phyloP scores from a whole-genome alignment of 2,888 invertebrate genomes.

The Lutraria lutraria region DNA sequence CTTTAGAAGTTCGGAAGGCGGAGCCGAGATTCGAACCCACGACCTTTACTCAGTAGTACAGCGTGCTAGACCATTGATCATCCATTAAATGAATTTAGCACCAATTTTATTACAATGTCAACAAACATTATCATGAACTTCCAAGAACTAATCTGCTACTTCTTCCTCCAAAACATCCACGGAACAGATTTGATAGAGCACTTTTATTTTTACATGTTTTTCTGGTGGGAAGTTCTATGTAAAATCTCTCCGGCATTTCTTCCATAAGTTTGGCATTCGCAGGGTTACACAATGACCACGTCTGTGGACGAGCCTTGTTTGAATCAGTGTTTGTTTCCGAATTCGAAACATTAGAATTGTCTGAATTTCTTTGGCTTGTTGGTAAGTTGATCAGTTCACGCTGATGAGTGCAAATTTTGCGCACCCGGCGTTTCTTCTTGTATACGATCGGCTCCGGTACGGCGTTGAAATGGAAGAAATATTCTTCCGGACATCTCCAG shows the following conservation, averaged over 20 bases:
- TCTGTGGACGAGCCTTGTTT: not conserved
- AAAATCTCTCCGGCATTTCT: not conserved
- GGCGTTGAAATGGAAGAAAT: conserved; percentile 66
- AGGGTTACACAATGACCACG: not conserved
- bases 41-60: too few species aligned
- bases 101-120: not conserved
- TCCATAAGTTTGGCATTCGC: not conserved
- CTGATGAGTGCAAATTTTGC: not conserved
- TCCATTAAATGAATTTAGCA: too few species aligned
- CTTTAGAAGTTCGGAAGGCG: too few species aligned
- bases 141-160: conserved; percentile 23
- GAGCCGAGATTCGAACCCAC: too few species aligned
- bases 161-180: conserved; percentile 60
- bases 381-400: not conserved
- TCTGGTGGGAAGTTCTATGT: conserved; percentile 28
- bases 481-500: conserved; percentile 69
- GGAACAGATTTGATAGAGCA: conserved; percentile 50
- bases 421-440: not conserved
- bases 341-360: not conserved
- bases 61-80: too few species aligned
- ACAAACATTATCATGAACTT: not conserved
- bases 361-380: not conserved
- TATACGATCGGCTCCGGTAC: conserved; percentile 47
- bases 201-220: conserved; percentile 49
- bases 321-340: not conserved